Evolutionary conservation across 2,113 vertebrate genomes (phyloP).

Genomic region (Columba janthina): DNA sequence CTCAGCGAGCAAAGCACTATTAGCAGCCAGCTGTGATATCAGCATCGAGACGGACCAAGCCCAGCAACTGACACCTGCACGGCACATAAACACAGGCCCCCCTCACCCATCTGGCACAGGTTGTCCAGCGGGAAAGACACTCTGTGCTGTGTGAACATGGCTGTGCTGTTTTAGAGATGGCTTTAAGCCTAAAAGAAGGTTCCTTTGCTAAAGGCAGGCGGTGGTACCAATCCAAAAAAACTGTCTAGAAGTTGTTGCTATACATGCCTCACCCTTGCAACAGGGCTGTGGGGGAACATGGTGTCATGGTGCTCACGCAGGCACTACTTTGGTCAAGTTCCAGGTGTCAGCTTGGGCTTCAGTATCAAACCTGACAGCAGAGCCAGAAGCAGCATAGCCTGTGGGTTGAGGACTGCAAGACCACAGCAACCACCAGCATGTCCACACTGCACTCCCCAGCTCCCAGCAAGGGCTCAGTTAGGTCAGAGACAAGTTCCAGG

Average conservation of each 20-base stretch:
- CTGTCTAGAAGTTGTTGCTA: background rate
- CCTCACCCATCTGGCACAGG: background rate
- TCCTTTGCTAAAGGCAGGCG: background rate
- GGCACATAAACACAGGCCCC: background rate
- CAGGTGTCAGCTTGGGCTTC: background rate
- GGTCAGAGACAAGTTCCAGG: background rate
- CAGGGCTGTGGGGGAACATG: rapidly evolving
- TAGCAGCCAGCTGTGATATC: rapidly evolving
- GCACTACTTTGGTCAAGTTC: background rate
- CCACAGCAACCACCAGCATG: background rate
- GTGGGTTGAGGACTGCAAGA: background rate
- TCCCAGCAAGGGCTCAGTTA: background rate
- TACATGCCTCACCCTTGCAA: background rate
- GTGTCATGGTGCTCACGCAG: rapidly evolving
- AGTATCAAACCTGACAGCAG: background rate
- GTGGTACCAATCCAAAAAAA: background rate
- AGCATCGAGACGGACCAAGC: background rate
- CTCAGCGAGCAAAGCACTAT: background rate
- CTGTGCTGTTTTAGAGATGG: background rate
- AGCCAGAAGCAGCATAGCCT: background rate
- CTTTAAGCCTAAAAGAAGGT: background rate
- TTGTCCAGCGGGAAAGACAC: background rate
- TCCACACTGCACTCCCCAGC: background rate
- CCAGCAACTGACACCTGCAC: background rate
- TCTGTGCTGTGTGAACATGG: background rate